These are phyloP conservation scores for Agonopterix alstromeriana DNA, from an alignment of 2,888 invertebrate species.

Conservation along the genomic window DNA sequence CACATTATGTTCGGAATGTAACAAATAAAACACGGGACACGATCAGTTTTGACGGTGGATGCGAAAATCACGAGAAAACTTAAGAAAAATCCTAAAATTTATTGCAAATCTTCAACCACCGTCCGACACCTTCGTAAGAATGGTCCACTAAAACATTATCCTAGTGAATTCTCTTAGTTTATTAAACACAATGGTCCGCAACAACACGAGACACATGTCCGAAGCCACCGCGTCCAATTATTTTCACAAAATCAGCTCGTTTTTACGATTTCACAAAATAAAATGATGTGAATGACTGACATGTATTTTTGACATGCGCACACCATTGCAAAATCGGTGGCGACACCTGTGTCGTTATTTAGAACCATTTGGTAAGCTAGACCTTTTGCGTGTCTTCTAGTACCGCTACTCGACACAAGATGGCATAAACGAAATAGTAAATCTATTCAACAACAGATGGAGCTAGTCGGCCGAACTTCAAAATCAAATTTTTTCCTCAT, in stretches of 20 bases:
- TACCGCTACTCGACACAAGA: conserved; percentile 25
- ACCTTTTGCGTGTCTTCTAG: not conserved
- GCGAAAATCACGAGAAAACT: conserved; percentile 38
- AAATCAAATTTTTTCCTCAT: no score
- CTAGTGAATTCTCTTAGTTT: conserved; percentile 15
- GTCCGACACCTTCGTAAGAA: conserved; percentile 18
- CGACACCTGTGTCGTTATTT: conserved; percentile 29
- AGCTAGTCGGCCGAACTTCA: not conserved
- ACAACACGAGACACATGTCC: conserved; percentile 41
- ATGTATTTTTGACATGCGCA: conserved; percentile 73
- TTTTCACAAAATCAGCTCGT: conserved; percentile 58
- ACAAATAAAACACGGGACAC: conserved; percentile 30
- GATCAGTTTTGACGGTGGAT: conserved; percentile 23
- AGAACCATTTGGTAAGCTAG: not conserved
- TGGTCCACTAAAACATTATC: conserved; percentile 34
- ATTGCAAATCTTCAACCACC: conserved; percentile 27
- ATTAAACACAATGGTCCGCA: conserved; percentile 39
- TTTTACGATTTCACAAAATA: conserved; percentile 63
- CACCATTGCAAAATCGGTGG: conserved; percentile 30
- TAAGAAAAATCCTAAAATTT: conserved; percentile 31
- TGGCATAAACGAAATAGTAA: conserved; percentile 12
- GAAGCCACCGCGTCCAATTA: conserved; percentile 42
- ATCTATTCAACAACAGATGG: conserved; percentile 1
- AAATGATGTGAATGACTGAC: conserved; percentile 61
- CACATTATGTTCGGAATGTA: conserved; percentile 44